Percentiles rank a stretch among this genome's conserved stretches.
Conservation (phyloP, 2,888 invertebrate species). For the Penaeus monodon region DNA sequence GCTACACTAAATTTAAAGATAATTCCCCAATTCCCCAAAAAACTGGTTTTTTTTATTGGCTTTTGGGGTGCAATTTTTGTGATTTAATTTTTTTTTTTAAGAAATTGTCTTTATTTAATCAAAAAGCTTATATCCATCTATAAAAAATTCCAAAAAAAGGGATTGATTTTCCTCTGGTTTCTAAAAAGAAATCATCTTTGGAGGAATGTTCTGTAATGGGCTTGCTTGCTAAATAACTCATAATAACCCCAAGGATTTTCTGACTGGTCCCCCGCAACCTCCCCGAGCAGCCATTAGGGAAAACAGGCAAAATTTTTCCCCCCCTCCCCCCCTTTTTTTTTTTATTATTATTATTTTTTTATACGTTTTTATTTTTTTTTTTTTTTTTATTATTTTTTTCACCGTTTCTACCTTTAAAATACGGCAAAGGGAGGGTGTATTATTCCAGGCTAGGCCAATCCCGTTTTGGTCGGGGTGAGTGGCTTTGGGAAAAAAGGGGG, state of each 20-base stretch:
- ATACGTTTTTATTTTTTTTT: no score
- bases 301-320: conserved; percentile 1
- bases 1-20: no score
- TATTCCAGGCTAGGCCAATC: conserved; percentile 55
- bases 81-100: no score
- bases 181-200: conserved; percentile 7
- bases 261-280: neutral
- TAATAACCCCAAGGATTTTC: neutral
- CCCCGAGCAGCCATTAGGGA: conserved; percentile 6
- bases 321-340: neutral
- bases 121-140: no score
- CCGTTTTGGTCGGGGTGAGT: conserved; percentile 54
- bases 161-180: neutral
- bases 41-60: no score
- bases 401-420: conserved; percentile 3
- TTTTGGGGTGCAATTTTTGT: no score
- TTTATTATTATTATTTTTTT: no score
- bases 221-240: neutral
- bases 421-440: conserved; percentile 56
- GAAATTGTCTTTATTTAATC: no score
- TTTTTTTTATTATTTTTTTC: no score
- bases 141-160: neutral
- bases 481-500: conserved; percentile 45
- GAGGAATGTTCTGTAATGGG: neutral
- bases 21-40: no score